Evolutionary conservation across 2,113 vertebrate genomes (phyloP), one percentile per base, ranked within the genome.

Genomic region (Setophaga petechia): DNA sequence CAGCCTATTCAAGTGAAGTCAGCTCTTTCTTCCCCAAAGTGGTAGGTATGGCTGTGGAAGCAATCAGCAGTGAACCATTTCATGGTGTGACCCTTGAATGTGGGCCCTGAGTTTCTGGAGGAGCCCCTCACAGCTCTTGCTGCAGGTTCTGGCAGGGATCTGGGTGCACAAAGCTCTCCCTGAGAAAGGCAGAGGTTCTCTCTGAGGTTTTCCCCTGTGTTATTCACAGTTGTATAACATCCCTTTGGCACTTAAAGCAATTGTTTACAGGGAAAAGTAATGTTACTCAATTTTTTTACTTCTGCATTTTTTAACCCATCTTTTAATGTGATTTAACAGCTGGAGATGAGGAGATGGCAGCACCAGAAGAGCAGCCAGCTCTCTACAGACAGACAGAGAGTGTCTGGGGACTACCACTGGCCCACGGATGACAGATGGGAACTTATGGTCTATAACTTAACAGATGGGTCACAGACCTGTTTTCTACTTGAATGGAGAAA

Each of bases 381-480:
- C 95, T 96, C 94, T 87, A 71, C 73, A 93, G 94, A 96, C 28
- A 6, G 76, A 61, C 94, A 91, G 57, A 67, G 82, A 72, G 84
- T 82, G 83, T 96, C 79, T 1, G 0, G 94, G 89, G 96, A 92
- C 80, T 83, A 35, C 84, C 80, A 18, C 84, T 96, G 93, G 93
- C 39, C 80, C 67, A 18, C 52, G 80, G 61, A 89, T 93, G 94
- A 94, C 96, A 96, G 95, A 95, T 96, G 96, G 96, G 73, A 93
- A 65, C 91, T 96, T 94, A 94, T 63, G 87, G 89, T 87, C 89
- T 95, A 86, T 94, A 95, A 91, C 93, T 89, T 93, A 96, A 91
- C 96, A 97, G 96, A 97, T 95, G 94, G 93, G 84, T 94, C 89
- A 59, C 82, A 90, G 87, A 87, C 86, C 73, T 95, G 75, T 62